Evolutionary conservation across 2,113 vertebrate species (phyloP).

Genomic region (Hassar affinis): DNA sequence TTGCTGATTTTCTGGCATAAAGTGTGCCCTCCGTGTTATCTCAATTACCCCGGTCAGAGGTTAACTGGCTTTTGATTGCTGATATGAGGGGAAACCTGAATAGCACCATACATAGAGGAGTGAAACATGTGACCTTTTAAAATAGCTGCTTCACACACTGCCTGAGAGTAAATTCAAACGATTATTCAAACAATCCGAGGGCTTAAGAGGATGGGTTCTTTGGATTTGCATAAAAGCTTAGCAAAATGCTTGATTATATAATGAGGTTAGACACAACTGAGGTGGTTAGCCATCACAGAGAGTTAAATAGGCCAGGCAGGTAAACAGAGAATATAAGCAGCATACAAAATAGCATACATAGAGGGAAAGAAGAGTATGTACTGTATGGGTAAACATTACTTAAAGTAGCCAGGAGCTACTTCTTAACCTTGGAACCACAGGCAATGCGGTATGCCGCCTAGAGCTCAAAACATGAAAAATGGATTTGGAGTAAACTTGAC

Average conservation of each 20-base stretch:
- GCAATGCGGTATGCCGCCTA: constrained; percentile 20
- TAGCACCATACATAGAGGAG: background rate
- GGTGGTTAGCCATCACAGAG: background rate
- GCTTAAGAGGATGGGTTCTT: background rate
- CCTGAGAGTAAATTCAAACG: constrained; percentile 49
- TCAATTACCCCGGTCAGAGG: constrained; percentile 37
- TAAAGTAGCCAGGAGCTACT: constrained; percentile 46
- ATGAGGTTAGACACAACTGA: constrained; percentile 18
- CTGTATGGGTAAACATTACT: constrained; percentile 16
- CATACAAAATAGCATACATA: background rate
- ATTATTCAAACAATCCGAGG: constrained; percentile 30
- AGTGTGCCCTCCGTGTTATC: background rate
- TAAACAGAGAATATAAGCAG: background rate
- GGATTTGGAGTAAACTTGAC: constrained; percentile 44
- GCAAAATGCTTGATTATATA: constrained; percentile 23
- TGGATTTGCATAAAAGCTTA: constrained; percentile 48
- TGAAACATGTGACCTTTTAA: constrained; percentile 31
- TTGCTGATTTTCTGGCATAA: background rate
- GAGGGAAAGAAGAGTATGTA: background rate
- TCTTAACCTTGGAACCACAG: constrained; percentile 50
- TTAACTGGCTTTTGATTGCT: constrained; percentile 32
- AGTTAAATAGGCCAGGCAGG: background rate
- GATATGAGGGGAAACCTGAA: constrained; percentile 8
- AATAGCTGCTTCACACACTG: constrained; percentile 38
- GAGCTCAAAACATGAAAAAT: constrained; percentile 53